Base-by-base conservation (phyloP, 1,140 invertebrate genomes). In the Amphibalanus amphitrite region DNA sequence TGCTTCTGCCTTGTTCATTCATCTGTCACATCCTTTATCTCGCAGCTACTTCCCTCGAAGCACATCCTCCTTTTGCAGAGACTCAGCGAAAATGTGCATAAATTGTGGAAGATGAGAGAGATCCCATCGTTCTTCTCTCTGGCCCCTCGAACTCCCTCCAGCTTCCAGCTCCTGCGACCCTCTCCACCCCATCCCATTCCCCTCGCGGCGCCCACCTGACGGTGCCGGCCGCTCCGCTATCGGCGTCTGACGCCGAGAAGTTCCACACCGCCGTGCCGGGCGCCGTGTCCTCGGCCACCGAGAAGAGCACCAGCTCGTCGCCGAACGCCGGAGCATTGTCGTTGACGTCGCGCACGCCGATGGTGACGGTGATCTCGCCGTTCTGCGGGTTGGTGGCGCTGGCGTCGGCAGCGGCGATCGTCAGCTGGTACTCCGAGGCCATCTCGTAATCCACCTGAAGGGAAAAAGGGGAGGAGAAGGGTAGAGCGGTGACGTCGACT, bases 311-410 rank as follows among this genome's bases (percentile, higher is more conserved):
- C 47, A 96, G 88, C 0, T 91, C 90, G 80, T 94, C 88, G 0
- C 85, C 80, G 88, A 94, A 96, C n/a, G 82, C 78, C 0, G 96
- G 96, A 1, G 89, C 79, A 79, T 97, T 94, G 80, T 99, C 95
- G 79, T 99, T 98, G 0, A 90, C 87, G 79, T 99, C 95, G 25
- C 87, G 83, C 25, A 98, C 88, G 76, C 90, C 86, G 64, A 98
- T 89, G 77, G 89, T 88, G 1, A 98, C 89, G 28, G 88, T 89
- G 0, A 95, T 90, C 10, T 92, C 88, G 74, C 90, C 91, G 75
- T 90, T 93, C 78, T 92, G 91, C 1, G 90, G 90, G 81, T 93
- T 92, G 67, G 88, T 87, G 10, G 90, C 88, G 28, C 88, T 90
- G n/a, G 89, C 91, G 80, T 97, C 93, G 73, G 92, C 80, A 0